A percentile compares a stretch with the other conserved stretches of the same genome.
Evolutionary conservation across 2,113 vertebrate species (phyloP).

Genomic region (Onychorhynchus coronatus): DNA sequence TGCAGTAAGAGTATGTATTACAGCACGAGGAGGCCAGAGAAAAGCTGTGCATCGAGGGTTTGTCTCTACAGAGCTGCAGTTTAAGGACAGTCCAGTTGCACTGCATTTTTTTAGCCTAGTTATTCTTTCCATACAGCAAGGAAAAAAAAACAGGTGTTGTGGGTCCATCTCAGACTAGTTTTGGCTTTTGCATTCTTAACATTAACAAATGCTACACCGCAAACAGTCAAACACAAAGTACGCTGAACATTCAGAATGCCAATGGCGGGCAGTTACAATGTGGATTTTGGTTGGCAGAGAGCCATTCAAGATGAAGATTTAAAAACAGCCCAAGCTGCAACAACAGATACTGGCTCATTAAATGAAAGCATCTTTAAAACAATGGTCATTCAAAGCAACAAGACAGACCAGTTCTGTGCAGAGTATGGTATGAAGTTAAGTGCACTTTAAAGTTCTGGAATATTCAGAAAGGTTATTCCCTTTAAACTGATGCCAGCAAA

Average conservation of each 20-base stretch:
- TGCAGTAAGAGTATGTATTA: conserved; percentile 6
- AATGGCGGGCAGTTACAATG: conserved; percentile 36
- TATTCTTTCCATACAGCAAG: conserved; percentile 28
- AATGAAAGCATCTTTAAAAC: conserved; percentile 58
- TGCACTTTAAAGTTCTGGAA: conserved; percentile 62
- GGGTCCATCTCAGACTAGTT: neutral
- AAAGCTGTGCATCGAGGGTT: neutral
- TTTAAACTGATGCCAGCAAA: conserved; percentile 32
- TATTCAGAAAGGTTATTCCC: conserved; percentile 50
- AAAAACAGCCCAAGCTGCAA: conserved; percentile 55
- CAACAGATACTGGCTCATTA: conserved; percentile 56
- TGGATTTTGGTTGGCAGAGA: conserved; percentile 60
- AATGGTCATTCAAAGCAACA: conserved; percentile 43
- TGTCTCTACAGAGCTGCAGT: conserved; percentile 17
- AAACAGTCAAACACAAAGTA: conserved; percentile 61
- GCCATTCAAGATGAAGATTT: conserved; percentile 34
- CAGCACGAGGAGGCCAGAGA: neutral
- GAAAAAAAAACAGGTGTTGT: conserved; percentile 27
- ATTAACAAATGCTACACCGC: conserved; percentile 11
- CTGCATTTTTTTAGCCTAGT: neutral
- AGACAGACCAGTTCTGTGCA: conserved; percentile 54
- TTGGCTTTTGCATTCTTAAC: conserved; percentile 53
- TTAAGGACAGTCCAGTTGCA: conserved; percentile 6
- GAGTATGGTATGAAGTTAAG: conserved; percentile 62
- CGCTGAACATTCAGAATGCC: conserved; percentile 40